Base-by-base conservation (phyloP, 2,888 invertebrate species). In the Scaptomyza reducta region DNA sequence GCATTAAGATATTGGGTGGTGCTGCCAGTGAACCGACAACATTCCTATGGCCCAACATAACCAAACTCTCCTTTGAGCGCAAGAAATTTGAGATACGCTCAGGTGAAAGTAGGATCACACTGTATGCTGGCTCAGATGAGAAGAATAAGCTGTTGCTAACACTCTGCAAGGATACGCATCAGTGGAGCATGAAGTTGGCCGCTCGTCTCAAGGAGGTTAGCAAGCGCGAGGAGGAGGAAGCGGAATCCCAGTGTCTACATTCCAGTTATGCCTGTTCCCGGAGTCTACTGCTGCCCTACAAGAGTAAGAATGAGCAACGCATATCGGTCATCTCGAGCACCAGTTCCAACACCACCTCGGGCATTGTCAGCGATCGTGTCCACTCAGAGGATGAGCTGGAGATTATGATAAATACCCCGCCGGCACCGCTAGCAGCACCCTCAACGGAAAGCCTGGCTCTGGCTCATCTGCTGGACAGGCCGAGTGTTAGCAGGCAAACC, bases 61-160 rank as follows among this genome's bases (percentile, higher is more conserved):
- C 97, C 73, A 98, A 98, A 92, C 93, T 99, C 16, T 97, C 97
- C 91, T 99, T 98, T 92, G 98, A 99, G 94, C 95, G 98, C 89
- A 98, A 98, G 92, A 99, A 98, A 92, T 98, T 99, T 92, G 98
- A 98, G 92, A 97, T 99, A 86, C 95, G 97, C 70, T 96, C 97
- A 10, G 96, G 96, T 61, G 97, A 97, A 88, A 96, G 95, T 83
- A 96, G 96, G 90, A 95, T 97, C 77, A 97, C 96, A 1, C 94
- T 98, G 73, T 99, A 97, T 92, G 97, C 98, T 3, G 95, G 95
- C 57, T 97, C 96, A 90, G 99, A 99, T 92, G 97, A 97, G 90
- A 98, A 98, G 92, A 97, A 98, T 90, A 96, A 98, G 92, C 95
- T 97, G 91, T 93, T 99, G 69, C 93, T 98, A 83, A 94, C 95